Conservation (phyloP, 2,888 invertebrate genomes). For the Lamellibrachia columna region DNA sequence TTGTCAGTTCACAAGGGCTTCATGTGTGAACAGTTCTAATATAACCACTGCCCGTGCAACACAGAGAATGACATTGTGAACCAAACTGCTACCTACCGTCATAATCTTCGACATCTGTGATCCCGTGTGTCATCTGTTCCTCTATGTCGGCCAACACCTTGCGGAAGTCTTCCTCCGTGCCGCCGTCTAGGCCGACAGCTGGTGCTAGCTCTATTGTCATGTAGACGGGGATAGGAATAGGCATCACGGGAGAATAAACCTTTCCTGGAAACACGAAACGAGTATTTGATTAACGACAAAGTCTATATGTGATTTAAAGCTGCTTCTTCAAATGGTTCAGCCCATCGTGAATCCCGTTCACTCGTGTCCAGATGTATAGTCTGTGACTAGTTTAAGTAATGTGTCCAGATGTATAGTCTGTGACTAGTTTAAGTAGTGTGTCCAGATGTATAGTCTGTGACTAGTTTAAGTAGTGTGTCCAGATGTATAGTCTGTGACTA, state of each 20-base stretch:
- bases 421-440: too few species aligned
- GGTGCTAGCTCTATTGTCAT: neutral
- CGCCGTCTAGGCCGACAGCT: neutral
- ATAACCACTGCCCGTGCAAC: too few species aligned
- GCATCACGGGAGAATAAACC: neutral
- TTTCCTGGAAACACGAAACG: neutral
- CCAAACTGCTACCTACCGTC: neutral
- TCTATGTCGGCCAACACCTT: neutral
- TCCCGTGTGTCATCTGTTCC: neutral
- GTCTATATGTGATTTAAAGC: neutral
- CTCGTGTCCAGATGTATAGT: too few species aligned
- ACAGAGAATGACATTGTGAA: neutral
- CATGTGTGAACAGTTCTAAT: too few species aligned
- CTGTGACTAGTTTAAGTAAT: too few species aligned
- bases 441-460: too few species aligned
- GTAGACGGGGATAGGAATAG: neutral
- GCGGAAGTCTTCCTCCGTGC: constrained; percentile 9
- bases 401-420: too few species aligned
- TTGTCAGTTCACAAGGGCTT: too few species aligned
- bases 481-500: too few species aligned
- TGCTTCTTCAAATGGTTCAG: neutral
- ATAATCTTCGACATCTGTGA: neutral
- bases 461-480: too few species aligned
- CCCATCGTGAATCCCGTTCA: neutral
- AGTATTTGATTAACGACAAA: neutral